Evolutionary conservation across 2,888 invertebrate species (phyloP).

Genomic region (Stenodera caucasica): DNA sequence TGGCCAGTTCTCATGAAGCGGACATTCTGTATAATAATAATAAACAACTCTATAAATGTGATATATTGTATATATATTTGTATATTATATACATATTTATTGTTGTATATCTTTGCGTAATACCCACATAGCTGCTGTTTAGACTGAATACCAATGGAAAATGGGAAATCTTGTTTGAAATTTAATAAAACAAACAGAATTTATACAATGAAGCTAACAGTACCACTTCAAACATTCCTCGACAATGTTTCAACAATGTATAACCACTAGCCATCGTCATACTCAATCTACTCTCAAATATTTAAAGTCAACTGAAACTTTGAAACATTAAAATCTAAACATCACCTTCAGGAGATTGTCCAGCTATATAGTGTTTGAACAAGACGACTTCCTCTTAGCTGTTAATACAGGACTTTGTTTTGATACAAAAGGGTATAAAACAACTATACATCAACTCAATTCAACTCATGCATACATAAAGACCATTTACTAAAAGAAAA

Average conservation of each 20-base stretch:
- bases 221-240: background rate
- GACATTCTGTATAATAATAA: too few relatives aligned
- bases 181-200: background rate
- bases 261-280: background rate
- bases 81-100: too few relatives aligned
- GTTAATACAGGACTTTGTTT: background rate
- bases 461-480: background rate
- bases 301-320: background rate
- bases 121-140: background rate
- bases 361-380: background rate
- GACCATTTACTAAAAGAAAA: background rate
- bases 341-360: constrained; percentile 1
- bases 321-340: background rate
- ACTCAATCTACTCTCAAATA: background rate
- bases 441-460: background rate
- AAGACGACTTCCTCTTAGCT: background rate
- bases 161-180: background rate
- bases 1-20: too few relatives aligned
- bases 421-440: background rate
- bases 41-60: too few relatives aligned
- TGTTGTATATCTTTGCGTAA: background rate
- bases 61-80: too few relatives aligned
- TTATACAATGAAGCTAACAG: background rate
- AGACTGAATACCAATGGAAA: background rate
- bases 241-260: background rate